These are phyloP conservation scores for Rhynchotus rufescens DNA, from an alignment of 2,797 vertebrate species.

Conservation along the genomic window DNA sequence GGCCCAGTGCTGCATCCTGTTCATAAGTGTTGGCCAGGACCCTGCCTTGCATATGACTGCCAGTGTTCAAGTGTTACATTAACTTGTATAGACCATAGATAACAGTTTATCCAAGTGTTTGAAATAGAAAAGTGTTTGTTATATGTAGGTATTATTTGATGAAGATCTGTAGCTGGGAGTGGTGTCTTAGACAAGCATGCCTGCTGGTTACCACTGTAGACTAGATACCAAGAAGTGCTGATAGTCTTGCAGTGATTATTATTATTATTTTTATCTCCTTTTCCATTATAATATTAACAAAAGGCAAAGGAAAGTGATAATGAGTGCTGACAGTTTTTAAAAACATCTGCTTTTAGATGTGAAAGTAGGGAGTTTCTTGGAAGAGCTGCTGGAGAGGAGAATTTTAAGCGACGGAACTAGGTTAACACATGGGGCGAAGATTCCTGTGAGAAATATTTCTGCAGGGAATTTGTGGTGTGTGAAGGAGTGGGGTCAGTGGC, in stretches of 20 bases:
- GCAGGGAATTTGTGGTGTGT: no score
- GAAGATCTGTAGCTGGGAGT: conserved; percentile 38
- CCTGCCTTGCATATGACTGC: background rate
- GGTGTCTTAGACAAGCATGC: background rate
- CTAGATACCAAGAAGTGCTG: conserved; percentile 14
- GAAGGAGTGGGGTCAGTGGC: no score
- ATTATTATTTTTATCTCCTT: conserved; percentile 51
- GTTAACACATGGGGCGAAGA: no score
- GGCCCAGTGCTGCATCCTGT: background rate
- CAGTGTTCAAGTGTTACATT: background rate
- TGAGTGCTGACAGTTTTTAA: conserved; percentile 3
- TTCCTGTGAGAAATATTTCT: no score
- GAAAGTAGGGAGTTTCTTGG: background rate
- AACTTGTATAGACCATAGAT: background rate
- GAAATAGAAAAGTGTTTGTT: background rate
- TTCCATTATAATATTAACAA: background rate
- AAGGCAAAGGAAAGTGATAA: background rate
- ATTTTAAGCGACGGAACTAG: background rate
- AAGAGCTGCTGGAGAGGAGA: background rate
- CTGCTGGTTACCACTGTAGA: conserved; percentile 33
- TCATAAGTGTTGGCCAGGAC: background rate
- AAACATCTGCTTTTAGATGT: background rate
- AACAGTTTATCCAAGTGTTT: background rate
- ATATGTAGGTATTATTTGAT: conserved; percentile 1
- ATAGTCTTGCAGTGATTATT: background rate